Conservation (phyloP, 1,140 invertebrate species). For the Episyrphus balteatus region DNA sequence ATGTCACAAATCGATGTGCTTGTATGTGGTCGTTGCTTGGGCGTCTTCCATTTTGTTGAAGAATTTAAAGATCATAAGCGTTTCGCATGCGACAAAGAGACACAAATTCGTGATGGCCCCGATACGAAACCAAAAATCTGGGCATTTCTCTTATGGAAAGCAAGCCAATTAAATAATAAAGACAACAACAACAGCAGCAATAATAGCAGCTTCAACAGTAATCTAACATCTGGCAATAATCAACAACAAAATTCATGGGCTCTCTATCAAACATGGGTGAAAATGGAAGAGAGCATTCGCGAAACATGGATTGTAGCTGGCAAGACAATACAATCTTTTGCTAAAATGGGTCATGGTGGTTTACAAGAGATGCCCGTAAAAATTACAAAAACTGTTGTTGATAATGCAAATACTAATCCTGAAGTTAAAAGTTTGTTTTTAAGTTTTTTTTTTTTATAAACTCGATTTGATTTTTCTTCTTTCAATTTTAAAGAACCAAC, state of each 20-base stretch:
- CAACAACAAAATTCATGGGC: conserved; percentile 53
- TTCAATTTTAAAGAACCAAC: too few species aligned
- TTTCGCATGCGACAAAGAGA: conserved; percentile 45
- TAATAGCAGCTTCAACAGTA: too few species aligned
- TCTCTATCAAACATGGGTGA: conserved; percentile 70
- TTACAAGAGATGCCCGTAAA: conserved; percentile 37
- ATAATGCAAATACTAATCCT: conserved; percentile 12
- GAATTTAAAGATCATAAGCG: conserved; percentile 66
- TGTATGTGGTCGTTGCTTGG: conserved; percentile 68
- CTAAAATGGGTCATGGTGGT: conserved; percentile 40
- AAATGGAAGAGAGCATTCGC: conserved; percentile 56
- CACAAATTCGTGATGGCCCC: conserved; percentile 45
- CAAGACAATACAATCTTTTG: conserved; percentile 57
- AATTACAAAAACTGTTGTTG: conserved; percentile 35
- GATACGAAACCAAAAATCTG: conserved; percentile 71
- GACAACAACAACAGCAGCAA: conserved; percentile 33
- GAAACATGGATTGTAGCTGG: conserved; percentile 68
- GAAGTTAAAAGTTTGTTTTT: too few species aligned
- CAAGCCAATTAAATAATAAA: conserved; percentile 42
- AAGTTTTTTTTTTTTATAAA: too few species aligned
- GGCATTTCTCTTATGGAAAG: conserved; percentile 73
- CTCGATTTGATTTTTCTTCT: too few species aligned
- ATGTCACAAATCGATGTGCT: conserved; percentile 62
- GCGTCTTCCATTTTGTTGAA: conserved; percentile 66
- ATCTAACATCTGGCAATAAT: too few species aligned